These are phyloP conservation scores for Macrochelys suwanniensis DNA, from an alignment of 2,797 vertebrate species.

Conservation along the genomic window DNA sequence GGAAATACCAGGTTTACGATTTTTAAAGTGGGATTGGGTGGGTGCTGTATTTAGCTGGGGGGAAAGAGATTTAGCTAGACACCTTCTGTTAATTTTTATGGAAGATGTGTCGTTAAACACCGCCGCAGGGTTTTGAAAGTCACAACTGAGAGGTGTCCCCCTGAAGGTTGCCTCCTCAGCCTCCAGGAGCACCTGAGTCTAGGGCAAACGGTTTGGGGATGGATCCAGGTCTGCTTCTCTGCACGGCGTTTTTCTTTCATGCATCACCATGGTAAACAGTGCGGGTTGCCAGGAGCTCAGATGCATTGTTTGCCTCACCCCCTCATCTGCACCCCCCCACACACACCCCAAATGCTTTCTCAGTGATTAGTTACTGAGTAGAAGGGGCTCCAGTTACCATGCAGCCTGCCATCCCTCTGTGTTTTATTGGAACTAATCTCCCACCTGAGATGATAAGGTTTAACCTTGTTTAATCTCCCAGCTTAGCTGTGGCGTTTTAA, in stretches of 20 bases:
- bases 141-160: not conserved
- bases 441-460: slow-evolving; percentile 74
- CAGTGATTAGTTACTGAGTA: slow-evolving; percentile 74
- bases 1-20: not conserved
- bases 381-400: slow-evolving; percentile 73
- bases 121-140: not conserved
- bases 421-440: slow-evolving; percentile 73
- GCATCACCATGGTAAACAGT: slow-evolving; percentile 74
- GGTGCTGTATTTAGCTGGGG: not conserved
- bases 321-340: slow-evolving; percentile 54
- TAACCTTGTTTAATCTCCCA: slow-evolving; percentile 78
- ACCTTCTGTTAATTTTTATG: not conserved
- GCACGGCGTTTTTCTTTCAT: slow-evolving; percentile 48
- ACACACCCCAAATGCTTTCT: slow-evolving; percentile 73
- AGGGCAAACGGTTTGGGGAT: slow-evolving; percentile 59
- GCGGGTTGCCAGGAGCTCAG: slow-evolving; percentile 72
- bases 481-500: slow-evolving; percentile 77
- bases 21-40: not conserved
- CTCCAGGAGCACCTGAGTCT: slow-evolving; percentile 48
- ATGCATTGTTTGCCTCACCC: slow-evolving; percentile 56
- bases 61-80: not conserved
- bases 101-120: not conserved
- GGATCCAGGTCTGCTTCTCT: slow-evolving; percentile 38
- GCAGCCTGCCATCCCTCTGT: slow-evolving; percentile 57
- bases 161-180: slow-evolving; percentile 58